A percentile compares a stretch with the other conserved stretches of the same genome.
Evolutionary conservation across 2,113 vertebrate genomes (phyloP).

Genomic region (Oxyura jamaicensis): DNA sequence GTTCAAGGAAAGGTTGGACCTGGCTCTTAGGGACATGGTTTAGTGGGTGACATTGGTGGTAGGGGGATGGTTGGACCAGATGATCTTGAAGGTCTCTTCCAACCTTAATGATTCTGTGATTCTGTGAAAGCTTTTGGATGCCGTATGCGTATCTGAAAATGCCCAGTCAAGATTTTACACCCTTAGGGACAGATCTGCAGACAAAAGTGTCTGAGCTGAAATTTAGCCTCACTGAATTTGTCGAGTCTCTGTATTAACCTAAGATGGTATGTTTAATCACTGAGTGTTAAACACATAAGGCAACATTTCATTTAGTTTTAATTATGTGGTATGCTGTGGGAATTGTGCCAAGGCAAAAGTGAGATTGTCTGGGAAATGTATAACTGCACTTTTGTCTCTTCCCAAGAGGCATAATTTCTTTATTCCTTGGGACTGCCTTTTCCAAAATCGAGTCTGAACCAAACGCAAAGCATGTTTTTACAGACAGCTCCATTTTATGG

Average conservation of each 20-base stretch:
- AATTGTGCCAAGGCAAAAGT: background rate
- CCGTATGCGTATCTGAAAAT: background rate
- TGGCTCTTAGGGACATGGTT: too few relatives aligned
- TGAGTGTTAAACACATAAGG: background rate
- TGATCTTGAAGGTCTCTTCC: too few relatives aligned
- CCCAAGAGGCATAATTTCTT: background rate
- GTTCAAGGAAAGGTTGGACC: too few relatives aligned
- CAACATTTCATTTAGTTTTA: background rate
- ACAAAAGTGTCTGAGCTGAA: background rate
- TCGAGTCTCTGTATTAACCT: background rate
- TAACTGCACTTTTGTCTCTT: slow-evolving; percentile 14
- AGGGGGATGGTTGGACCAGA: too few relatives aligned
- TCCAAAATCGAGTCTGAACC: background rate
- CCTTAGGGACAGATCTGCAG: background rate
- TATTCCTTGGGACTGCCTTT: background rate
- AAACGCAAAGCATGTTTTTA: background rate
- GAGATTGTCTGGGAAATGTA: background rate
- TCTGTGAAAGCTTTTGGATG: background rate
- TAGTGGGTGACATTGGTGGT: too few relatives aligned
- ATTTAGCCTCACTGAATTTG: background rate
- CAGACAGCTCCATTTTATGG: background rate
- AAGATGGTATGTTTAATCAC: background rate
- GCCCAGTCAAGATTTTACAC: background rate
- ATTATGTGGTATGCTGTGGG: background rate
- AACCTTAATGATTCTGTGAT: background rate